phyloP scores from a whole-genome alignment of 2,888 invertebrate species.

The Ophion ventricosus region DNA sequence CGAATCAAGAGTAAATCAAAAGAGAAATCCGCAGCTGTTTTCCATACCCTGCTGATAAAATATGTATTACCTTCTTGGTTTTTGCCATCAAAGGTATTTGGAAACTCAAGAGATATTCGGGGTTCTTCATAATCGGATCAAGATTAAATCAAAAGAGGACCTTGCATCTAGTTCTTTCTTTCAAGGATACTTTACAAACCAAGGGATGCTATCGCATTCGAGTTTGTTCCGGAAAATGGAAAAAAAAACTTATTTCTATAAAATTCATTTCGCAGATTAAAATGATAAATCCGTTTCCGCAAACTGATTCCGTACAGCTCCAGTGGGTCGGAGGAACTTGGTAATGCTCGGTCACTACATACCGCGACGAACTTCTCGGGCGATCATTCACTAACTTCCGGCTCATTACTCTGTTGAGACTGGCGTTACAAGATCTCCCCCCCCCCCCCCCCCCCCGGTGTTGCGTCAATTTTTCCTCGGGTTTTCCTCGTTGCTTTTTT shows the following conservation, averaged over 20 bases:
- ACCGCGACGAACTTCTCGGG: slow-evolving; percentile 27
- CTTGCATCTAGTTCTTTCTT: not conserved
- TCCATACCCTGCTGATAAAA: not conserved
- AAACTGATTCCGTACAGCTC: not conserved
- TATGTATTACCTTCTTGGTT: not conserved
- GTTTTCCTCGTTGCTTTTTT: slow-evolving; percentile 21
- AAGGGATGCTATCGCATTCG: not conserved
- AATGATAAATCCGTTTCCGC: not conserved
- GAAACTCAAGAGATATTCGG: not conserved
- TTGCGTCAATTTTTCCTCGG: not conserved
- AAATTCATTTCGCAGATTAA: not conserved
- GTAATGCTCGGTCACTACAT: slow-evolving; percentile 9
- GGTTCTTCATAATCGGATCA: not conserved
- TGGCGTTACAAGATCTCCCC: not conserved
- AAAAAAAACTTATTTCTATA: not conserved
- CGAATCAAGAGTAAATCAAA: not conserved
- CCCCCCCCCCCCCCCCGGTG: not conserved
- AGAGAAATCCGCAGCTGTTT: not conserved
- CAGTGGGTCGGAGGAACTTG: not conserved
- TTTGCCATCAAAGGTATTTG: not conserved
- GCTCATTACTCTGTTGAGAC: slow-evolving; percentile 14
- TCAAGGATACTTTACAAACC: not conserved
- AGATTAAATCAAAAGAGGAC: not conserved
- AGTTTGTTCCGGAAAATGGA: not conserved
- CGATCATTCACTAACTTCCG: slow-evolving; percentile 31